Evolutionary conservation across 2,888 invertebrate genomes (phyloP).

Genomic region (Nebria brevicollis): DNA sequence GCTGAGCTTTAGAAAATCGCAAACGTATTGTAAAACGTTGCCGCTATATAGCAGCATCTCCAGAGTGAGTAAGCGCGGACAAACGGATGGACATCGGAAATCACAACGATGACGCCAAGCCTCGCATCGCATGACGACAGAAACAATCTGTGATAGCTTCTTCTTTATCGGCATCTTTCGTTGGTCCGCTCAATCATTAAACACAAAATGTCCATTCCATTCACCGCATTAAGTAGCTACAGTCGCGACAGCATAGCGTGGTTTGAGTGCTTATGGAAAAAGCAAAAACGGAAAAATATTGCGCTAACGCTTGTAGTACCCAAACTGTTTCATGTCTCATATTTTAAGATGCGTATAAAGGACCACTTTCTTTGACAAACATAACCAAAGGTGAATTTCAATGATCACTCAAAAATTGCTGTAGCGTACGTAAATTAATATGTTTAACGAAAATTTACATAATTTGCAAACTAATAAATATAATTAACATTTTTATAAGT

Average conservation of each 20-base stretch:
- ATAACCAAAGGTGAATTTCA: too few relatives aligned
- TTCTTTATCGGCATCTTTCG: constrained; percentile 1
- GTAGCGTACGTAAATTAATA: too few relatives aligned
- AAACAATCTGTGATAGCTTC: constrained; percentile 14
- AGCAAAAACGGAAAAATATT: neutral
- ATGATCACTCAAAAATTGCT: too few relatives aligned
- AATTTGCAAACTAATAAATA: too few relatives aligned
- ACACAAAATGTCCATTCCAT: constrained; percentile 20
- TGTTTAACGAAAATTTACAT: too few relatives aligned
- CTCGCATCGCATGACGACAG: neutral
- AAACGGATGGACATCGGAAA: constrained; percentile 17
- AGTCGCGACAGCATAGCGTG: neutral
- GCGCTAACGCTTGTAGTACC: neutral
- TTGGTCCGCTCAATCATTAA: constrained; percentile 19
- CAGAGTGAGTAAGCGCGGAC: constrained; percentile 5
- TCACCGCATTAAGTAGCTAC: constrained; percentile 4
- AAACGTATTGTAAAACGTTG: constrained; percentile 35
- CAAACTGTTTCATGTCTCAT: neutral
- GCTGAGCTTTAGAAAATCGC: constrained; percentile 43
- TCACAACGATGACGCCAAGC: neutral
- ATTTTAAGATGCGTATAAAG: neutral
- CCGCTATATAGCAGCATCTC: neutral
- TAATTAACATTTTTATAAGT: too few relatives aligned
- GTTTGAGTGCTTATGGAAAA: neutral
- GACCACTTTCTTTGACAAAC: too few relatives aligned